Conservation (phyloP, 2,888 invertebrate genomes). For the Tachystola acroxantha region DNA sequence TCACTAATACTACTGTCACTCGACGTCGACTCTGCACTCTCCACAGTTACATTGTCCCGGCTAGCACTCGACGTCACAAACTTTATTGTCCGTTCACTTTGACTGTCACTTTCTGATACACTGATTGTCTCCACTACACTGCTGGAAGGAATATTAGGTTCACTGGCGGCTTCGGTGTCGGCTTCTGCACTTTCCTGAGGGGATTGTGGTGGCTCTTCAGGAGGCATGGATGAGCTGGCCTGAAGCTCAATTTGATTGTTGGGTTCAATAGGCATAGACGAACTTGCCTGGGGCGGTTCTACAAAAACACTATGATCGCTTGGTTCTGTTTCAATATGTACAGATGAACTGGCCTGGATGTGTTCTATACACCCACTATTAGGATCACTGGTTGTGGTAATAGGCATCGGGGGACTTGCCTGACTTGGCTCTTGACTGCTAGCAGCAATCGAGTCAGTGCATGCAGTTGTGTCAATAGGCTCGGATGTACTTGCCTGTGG, state of each 20-base stretch:
- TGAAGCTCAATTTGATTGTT: constrained; percentile 15
- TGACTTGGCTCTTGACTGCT: neutral
- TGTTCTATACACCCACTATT: too few relatives aligned
- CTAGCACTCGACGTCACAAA: constrained; percentile 66
- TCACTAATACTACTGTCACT: constrained; percentile 68
- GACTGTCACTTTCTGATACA: constrained; percentile 41
- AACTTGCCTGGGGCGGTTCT: neutral
- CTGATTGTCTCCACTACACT: constrained; percentile 46
- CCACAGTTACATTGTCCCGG: constrained; percentile 61
- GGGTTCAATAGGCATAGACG: constrained; percentile 21
- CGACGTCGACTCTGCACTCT: constrained; percentile 70
- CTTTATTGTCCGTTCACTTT: constrained; percentile 61
- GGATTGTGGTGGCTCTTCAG: constrained; percentile 18
- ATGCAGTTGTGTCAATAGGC: too few relatives aligned
- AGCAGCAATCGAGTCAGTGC: too few relatives aligned
- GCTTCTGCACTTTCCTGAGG: constrained; percentile 9
- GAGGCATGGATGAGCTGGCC: constrained; percentile 30
- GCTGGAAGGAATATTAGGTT: constrained; percentile 43
- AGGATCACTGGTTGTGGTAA: too few relatives aligned
- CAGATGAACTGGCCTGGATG: too few relatives aligned
- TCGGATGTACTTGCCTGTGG: too few relatives aligned
- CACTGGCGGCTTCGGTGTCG: constrained; percentile 17
- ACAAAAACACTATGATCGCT: too few relatives aligned
- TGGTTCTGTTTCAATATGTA: too few relatives aligned
- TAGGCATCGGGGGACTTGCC: constrained; percentile 16